Base-by-base conservation (phyloP, 2,888 invertebrate genomes). In the Thecophora atra region DNA sequence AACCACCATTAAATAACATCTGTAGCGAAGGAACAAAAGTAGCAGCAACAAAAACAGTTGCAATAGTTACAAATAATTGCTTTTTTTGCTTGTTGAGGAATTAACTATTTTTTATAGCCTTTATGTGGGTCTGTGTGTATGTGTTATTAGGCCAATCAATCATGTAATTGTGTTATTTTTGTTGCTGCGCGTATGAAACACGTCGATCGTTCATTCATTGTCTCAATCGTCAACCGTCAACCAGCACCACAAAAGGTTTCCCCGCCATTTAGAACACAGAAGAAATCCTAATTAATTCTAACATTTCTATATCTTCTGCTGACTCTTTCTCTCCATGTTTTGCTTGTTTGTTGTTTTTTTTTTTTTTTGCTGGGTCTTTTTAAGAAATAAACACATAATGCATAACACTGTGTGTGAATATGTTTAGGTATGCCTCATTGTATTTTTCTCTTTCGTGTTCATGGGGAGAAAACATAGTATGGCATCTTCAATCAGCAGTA, bases 381-480 rank as follows among this genome's bases (percentile, higher is more conserved):
- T 37, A 2, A 37, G 11, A 11, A 37, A 37, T 11, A 37, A 37
- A 11, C 37, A 37, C 11, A 17, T 6, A 17, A 15, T 47, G 17
- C 47, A 15, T 47, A 5, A 5, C 47, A 47, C 1, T 47, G 47
- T 54, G n/a, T 67, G 37, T 56, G 24, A 54, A 42, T 63, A 64
- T 64, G 24, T 47, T 5, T 62, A 15, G 7, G 37, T 17, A 13
- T 24, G 70, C 28, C 44, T 64, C 65, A 28, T 58, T 58, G 60
- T 72, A 51, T 51, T 63, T 52, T 68, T 42, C 64, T 30, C 42
- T 44, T n/a, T 64, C 37, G 19, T 3, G 58, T 58, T 65, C 37
- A 24, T 54, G 19, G 21, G 70, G 70, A 51, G 70, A 70, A 70
- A 70, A 63, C 70, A 63, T 62, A 37, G 62, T 70, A 52, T 52